Evolutionary conservation across 37 sponge, comb jelly and placozoan genomes (phyloP).

Genomic region (Beroe forskalii): DNA sequence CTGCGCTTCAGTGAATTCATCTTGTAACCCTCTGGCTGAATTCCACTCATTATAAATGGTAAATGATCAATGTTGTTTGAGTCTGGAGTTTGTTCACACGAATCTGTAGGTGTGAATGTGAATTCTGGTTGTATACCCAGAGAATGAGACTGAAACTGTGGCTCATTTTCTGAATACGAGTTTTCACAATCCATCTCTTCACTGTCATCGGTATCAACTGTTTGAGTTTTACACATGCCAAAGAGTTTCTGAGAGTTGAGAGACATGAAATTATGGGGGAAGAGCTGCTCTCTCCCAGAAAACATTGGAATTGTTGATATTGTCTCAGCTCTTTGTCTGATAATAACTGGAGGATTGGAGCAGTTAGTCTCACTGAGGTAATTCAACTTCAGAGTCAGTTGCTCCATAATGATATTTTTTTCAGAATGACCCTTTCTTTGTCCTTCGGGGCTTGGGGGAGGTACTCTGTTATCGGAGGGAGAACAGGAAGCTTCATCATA

Average conservation of each 20-base stretch:
- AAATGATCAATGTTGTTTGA: not conserved
- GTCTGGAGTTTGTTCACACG: not conserved
- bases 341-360: not conserved
- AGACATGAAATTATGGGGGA: slow-evolving; percentile 20
- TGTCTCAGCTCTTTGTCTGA: slow-evolving; percentile 22
- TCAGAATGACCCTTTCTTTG: not conserved
- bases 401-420: slow-evolving; percentile 7
- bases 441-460: slow-evolving; percentile 28
- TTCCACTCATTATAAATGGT: slow-evolving; percentile 41
- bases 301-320: slow-evolving; percentile 9
- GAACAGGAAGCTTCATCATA: not conserved
- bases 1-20: slow-evolving; percentile 44
- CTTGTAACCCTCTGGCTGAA: slow-evolving; percentile 23
- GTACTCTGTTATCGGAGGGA: not conserved
- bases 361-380: not conserved
- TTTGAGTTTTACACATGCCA: not conserved
- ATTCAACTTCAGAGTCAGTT: not conserved
- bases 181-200: slow-evolving; percentile 46
- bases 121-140: not conserved
- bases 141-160: not conserved
- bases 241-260: not conserved
- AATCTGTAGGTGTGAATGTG: not conserved
- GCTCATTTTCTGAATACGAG: not conserved
- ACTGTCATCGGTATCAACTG: not conserved
- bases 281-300: not conserved